Evolutionary conservation across 2,797 vertebrate species (phyloP).

Genomic region (Phalanger gymnotis): DNA sequence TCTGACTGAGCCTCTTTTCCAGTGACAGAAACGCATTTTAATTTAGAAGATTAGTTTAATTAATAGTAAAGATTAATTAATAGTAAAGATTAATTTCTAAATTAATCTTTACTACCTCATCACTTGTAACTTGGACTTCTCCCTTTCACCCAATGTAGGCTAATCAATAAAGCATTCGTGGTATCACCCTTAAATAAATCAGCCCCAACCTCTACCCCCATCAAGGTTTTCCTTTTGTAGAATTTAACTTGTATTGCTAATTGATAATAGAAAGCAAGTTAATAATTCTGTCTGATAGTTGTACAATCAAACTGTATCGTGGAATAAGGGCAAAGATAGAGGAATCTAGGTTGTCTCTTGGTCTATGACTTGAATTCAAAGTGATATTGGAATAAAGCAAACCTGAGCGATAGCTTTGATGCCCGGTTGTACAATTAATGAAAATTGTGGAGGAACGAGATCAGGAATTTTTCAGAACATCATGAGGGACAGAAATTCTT

Average conservation of each 20-base stretch:
- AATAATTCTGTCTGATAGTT: background rate
- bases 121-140: background rate
- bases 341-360: background rate
- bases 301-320: background rate
- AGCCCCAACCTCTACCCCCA: background rate
- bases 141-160: background rate
- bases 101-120: background rate
- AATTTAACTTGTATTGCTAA: background rate
- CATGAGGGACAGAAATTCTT: background rate
- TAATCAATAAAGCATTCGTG: background rate
- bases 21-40: background rate
- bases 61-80: no score
- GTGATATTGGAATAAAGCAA: constrained; percentile 13
- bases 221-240: background rate
- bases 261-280: background rate
- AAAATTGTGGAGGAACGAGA: constrained; percentile 24
- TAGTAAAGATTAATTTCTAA: no score
- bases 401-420: constrained; percentile 11
- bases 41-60: no score
- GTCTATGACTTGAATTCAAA: background rate
- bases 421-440: constrained; percentile 23
- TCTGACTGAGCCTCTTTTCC: background rate
- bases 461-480: constrained; percentile 13
- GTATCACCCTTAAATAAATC: background rate
- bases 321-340: background rate